Percentiles rank a stretch among this genome's conserved stretches.
These are phyloP conservation scores for Myotis planiceps DNA, from an alignment of 2,797 vertebrate species.

Conservation along the genomic window DNA sequence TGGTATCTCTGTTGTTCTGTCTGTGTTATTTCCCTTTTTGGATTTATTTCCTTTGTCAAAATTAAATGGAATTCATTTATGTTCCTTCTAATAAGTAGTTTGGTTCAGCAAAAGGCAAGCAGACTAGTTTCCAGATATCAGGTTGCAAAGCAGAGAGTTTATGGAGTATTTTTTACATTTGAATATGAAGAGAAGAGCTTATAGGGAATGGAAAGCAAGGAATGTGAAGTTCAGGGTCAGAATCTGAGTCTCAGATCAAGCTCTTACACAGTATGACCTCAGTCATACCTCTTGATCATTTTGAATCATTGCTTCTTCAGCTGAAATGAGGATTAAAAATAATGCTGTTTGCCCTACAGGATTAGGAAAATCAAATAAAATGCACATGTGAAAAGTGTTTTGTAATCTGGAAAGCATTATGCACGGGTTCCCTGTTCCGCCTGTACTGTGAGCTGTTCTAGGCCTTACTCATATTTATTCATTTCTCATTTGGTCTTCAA, in stretches of 20 bases:
- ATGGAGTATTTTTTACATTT: neutral
- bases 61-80: neutral
- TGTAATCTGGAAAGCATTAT: neutral
- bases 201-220: neutral
- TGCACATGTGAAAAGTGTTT: neutral
- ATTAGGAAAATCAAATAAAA: neutral
- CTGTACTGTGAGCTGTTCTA: neutral
- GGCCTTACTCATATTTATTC: neutral
- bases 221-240: neutral
- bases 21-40: neutral
- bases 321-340: slow-evolving; percentile 3
- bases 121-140: neutral
- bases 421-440: neutral
- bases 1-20: neutral
- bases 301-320: neutral
- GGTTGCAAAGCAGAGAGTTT: neutral
- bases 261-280: neutral
- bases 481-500: neutral
- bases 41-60: neutral
- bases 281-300: neutral
- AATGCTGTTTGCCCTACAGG: neutral
- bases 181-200: neutral
- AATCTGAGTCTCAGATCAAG: neutral
- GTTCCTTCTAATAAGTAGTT: neutral
- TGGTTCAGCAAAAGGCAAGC: neutral